Conservation (phyloP, 1,140 invertebrate species). For the Calliopsis andreniformis region DNA sequence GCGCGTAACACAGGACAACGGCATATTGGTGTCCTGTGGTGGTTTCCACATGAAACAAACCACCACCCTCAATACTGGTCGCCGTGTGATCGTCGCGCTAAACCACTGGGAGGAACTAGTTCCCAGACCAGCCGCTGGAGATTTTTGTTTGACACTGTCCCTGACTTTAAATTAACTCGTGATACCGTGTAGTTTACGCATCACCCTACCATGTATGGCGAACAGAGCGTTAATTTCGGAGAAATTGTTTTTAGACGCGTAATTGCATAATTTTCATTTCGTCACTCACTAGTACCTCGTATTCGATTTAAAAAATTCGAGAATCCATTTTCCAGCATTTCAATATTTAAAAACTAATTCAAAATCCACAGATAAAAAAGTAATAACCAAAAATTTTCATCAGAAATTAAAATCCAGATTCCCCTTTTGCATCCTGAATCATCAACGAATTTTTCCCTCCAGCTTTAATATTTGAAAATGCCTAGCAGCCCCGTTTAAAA, state of each 20-base stretch:
- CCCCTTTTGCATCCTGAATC: not conserved
- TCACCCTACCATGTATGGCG: not conserved
- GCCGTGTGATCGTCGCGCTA: constrained; percentile 38
- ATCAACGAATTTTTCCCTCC: not conserved
- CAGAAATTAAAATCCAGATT: too few species aligned
- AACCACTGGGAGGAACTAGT: constrained; percentile 16
- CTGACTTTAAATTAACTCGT: constrained; percentile 36
- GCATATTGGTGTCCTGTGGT: constrained; percentile 33
- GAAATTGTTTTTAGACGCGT: not conserved
- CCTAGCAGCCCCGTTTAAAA: too few species aligned
- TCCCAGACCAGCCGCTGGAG: not conserved
- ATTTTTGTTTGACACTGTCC: constrained; percentile 36
- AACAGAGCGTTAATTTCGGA: not conserved
- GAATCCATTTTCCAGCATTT: not conserved
- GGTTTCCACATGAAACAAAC: constrained; percentile 63
- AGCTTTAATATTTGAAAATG: not conserved
- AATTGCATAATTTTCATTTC: not conserved
- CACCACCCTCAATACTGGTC: constrained; percentile 44
- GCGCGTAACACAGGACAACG: not conserved
- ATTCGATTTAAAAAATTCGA: not conserved
- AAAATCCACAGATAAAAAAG: too few species aligned
- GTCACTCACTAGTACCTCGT: too few species aligned
- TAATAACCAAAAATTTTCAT: too few species aligned
- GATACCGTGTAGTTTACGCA: constrained; percentile 24
- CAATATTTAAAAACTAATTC: too few species aligned